A percentile compares a stretch with the other conserved stretches of the same genome.
Conservation (phyloP, 2,888 invertebrate genomes). For the Ennomos quercinarius region DNA sequence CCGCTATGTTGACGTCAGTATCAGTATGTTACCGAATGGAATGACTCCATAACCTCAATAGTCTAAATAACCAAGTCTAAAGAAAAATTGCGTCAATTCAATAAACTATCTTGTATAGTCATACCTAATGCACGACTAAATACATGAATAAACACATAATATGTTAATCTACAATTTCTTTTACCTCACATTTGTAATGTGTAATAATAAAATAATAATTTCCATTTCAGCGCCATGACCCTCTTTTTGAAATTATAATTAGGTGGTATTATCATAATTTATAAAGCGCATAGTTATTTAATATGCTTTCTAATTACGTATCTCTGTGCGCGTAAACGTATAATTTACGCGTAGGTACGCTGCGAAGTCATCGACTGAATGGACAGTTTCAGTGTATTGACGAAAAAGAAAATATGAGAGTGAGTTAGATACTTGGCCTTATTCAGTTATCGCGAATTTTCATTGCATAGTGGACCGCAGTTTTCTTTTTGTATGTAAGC, state of each 20-base stretch:
- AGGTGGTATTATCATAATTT: conserved; percentile 19
- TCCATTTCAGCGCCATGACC: conserved; percentile 24
- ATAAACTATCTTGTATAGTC: no score
- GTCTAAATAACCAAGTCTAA: no score
- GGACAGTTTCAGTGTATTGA: background rate
- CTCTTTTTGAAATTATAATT: conserved; percentile 24
- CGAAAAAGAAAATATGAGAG: background rate
- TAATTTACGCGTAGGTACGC: background rate
- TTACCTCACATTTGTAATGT: no score
- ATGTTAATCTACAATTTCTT: no score
- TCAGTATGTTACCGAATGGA: no score
- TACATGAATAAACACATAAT: no score
- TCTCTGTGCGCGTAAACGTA: conserved; percentile 1
- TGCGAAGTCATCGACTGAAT: background rate
- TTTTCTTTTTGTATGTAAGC: conserved; percentile 15
- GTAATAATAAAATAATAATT: conserved; percentile 8
- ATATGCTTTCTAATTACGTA: conserved; percentile 29
- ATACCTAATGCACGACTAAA: no score
- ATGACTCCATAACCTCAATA: no score
- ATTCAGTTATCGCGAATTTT: conserved; percentile 11
- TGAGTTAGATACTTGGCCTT: background rate
- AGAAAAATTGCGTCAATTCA: no score
- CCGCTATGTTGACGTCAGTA: no score
- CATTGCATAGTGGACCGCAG: conserved; percentile 7
- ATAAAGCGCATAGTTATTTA: conserved; percentile 21